Evolutionary conservation across 2,113 vertebrate genomes (phyloP), one percentile per base, ranked within the genome.

Genomic region (Daboia siamensis): DNA sequence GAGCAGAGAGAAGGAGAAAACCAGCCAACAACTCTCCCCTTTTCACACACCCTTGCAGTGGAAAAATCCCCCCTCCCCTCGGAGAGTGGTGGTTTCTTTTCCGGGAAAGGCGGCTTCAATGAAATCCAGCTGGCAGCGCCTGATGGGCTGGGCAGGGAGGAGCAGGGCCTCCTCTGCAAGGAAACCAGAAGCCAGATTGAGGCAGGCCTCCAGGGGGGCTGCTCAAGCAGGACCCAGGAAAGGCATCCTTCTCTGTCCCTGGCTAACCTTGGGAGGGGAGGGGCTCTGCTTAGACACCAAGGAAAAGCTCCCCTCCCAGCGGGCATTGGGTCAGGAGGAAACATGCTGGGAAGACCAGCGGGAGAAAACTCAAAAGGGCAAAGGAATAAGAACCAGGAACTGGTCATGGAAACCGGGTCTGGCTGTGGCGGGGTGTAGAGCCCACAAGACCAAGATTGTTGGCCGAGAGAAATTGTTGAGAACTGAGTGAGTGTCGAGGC

Each of bases 151-250:
- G 39, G 52, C 26, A 12, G 9, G 55, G 90, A 13, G 11, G 10
- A 17, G 48, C 2, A 9, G 61, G 29, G 59, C 48, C 44, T n/a
- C n/a, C 51, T 56, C 55, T 54, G 15, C 29, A 39, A 23, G 12
- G 20, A 52, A 56, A 5, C 0, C 15, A 13, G 23, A 3, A 12
- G 74, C 15, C 39, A 5, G 24, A 3, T 1, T 0, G 29, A n/a
- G 51, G 5, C 59, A 4, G 39, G 33, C 17, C 11, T 26, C 21
- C 5, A 23, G 0, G 17, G 21, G 8, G 2, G 48, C 17, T 64
- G 13, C 12, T 33, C 69, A 7, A 7, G 69, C n/a, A 17, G 15
- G 5, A 7, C n/a, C n/a, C 33, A 8, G 69, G 8, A 80, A 80
- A 15, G 2, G 6, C 33, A 5, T 2, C 69, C 69, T 74, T 20